phyloP scores from a whole-genome alignment of 2,888 invertebrate genomes.

The Tipula vernalis region DNA sequence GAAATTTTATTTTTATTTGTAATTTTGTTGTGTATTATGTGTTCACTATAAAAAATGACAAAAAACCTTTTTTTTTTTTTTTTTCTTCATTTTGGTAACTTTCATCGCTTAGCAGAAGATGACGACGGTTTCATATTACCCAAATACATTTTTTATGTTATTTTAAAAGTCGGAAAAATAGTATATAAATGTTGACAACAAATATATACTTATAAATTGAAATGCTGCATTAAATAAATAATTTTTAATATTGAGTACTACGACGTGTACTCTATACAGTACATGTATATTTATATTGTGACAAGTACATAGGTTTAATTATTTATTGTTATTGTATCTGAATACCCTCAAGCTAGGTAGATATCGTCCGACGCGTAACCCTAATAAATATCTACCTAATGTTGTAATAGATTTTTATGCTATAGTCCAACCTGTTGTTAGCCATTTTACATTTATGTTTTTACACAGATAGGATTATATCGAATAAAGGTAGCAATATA shows the following conservation, averaged over 20 bases:
- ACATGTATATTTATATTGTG: no score
- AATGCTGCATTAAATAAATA: neutral
- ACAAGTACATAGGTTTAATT: no score
- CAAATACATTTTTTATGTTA: neutral
- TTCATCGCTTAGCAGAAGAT: neutral
- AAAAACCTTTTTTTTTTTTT: neutral
- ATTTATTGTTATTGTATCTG: no score
- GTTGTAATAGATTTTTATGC: no score
- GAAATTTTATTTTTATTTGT: neutral
- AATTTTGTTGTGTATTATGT: neutral
- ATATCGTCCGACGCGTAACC: no score
- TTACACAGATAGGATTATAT: neutral
- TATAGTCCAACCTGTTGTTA: neutral
- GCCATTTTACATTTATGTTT: neutral
- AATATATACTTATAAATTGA: neutral
- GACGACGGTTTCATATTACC: neutral
- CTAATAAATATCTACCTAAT: no score
- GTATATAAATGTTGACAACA: neutral
- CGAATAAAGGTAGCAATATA: neutral
- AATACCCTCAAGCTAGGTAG: no score
- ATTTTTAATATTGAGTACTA: neutral
- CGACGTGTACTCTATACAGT: neutral
- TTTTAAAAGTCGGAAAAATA: neutral
- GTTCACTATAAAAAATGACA: neutral
- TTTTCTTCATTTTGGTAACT: neutral